Base-by-base conservation (phyloP, 2,797 vertebrate genomes). In the Enteromius fasciolatus region DNA sequence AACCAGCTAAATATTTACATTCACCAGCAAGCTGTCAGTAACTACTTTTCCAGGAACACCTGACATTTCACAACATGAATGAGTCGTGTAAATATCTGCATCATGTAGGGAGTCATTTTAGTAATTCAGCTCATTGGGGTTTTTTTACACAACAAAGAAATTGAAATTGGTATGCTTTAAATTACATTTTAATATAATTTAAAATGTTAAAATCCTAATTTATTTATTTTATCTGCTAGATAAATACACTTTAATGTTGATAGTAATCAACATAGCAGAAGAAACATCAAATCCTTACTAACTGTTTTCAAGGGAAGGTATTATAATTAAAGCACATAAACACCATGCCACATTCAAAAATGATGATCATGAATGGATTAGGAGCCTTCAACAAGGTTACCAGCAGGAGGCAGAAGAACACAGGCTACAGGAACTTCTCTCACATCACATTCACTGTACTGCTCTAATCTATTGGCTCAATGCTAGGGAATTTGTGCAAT, bases 371-470 rank as follows among this genome's bases (percentile, higher is more conserved):
- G n/a, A 69, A 59, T 70, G 66, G 23, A 80, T 59, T 3, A 70
- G 25, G 79, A 74, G 66, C 3, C 15, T 52, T 68, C 31, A 69
- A 33, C 3, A 61, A 61, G 50, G 39, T 57, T 4, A 52, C 82
- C 80, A 83, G 73, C 80, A 84, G 83, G 61, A 83, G 76, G 78
- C 78, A 85, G 84, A 44, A 52, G n/a, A 74, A 36, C 59, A 75
- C 54, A 5, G 48, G 23, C 50, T 48, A 17, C 68, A 64, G 10
- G 25, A n/a, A 28, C 31, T 3, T 50, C 9, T 9, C 31, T 9
- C 57, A 81, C 4, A 48, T 69, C 44, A 6, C 18, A 50, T 48
- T 33, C 31, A 69, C 44, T 31, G 20, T 48, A 48, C 67, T 41
- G 23, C 64, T 31, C 25, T 73, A 68, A 76, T 54, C 61, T 69